These are phyloP conservation scores for Dendrolimus pini DNA, from an alignment of 2,888 invertebrate species.

Conservation along the genomic window DNA sequence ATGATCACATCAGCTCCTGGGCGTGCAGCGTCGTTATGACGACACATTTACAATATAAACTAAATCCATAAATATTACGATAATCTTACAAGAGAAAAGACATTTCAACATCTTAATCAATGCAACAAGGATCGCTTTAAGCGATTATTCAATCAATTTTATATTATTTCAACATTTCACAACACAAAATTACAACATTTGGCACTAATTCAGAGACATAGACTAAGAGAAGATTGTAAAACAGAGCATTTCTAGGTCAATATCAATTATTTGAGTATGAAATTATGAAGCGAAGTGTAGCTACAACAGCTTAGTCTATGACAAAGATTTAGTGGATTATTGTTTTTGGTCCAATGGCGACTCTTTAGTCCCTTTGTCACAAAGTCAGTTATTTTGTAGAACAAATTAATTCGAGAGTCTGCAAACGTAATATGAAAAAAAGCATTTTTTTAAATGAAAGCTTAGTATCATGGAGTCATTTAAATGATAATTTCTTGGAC, in stretches of 20 bases:
- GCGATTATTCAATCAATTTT: conserved; percentile 42
- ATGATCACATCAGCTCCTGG: conserved; percentile 59
- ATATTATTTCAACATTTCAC: conserved; percentile 34
- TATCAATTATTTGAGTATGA: conserved; percentile 5
- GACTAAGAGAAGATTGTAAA: conserved; percentile 20
- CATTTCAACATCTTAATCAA: conserved; percentile 33
- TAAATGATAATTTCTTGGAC: too few relatives aligned
- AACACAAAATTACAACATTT: conserved; percentile 47
- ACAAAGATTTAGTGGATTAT: too few relatives aligned
- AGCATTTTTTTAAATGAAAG: too few relatives aligned
- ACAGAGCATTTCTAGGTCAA: too few relatives aligned
- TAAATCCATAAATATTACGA: conserved; percentile 45
- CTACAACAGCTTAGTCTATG: too few relatives aligned
- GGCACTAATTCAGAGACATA: conserved; percentile 43
- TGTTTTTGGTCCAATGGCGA: too few relatives aligned
- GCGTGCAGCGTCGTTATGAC: conserved; percentile 40
- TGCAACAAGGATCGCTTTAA: conserved; percentile 50
- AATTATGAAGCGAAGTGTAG: neutral
- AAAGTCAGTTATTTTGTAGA: too few relatives aligned
- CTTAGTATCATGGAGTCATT: too few relatives aligned
- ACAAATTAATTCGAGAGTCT: too few relatives aligned
- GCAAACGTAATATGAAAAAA: too few relatives aligned
- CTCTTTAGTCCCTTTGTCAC: too few relatives aligned
- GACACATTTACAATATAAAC: conserved; percentile 32
- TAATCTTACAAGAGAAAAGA: conserved; percentile 35